Percentiles rank a stretch among this genome's conserved stretches.
These are phyloP conservation scores for Lydus trimaculatus DNA, from an alignment of 2,888 invertebrate genomes.

Conservation along the genomic window DNA sequence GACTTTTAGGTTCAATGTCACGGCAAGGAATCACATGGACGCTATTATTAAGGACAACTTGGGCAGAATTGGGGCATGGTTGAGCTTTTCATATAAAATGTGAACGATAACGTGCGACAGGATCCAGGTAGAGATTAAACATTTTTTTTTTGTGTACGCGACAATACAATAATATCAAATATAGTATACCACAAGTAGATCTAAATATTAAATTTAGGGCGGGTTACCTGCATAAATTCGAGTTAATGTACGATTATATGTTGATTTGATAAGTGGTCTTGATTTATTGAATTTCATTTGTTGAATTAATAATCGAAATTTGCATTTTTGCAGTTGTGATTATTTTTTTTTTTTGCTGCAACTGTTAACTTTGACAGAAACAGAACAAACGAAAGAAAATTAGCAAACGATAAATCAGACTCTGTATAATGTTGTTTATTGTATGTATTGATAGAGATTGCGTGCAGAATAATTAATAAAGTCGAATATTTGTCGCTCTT, in stretches of 20 bases:
- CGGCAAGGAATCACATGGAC: constrained; percentile 38
- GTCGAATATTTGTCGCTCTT: constrained; percentile 33
- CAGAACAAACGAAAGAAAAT: not conserved
- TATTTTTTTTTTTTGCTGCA: too few relatives aligned
- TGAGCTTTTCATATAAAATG: constrained; percentile 8
- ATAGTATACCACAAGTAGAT: not conserved
- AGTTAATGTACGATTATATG: not conserved
- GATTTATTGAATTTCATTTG: not conserved
- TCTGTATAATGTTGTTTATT: not conserved
- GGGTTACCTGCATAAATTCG: not conserved
- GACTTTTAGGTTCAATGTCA: constrained; percentile 44
- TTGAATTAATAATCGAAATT: not conserved
- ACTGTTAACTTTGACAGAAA: not conserved
- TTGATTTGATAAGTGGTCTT: not conserved
- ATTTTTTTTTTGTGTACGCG: not conserved
- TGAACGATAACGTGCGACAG: not conserved
- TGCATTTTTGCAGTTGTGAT: not conserved
- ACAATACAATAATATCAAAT: not conserved
- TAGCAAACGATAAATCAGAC: constrained; percentile 24
- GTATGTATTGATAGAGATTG: constrained; percentile 17
- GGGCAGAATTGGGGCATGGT: constrained; percentile 15
- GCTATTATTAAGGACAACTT: constrained; percentile 29
- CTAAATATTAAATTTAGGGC: not conserved
- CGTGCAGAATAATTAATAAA: constrained; percentile 40
- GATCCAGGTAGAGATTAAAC: not conserved